phyloP scores from a whole-genome alignment of 1,140 invertebrate species.

The Anoplolepis gracilipes region DNA sequence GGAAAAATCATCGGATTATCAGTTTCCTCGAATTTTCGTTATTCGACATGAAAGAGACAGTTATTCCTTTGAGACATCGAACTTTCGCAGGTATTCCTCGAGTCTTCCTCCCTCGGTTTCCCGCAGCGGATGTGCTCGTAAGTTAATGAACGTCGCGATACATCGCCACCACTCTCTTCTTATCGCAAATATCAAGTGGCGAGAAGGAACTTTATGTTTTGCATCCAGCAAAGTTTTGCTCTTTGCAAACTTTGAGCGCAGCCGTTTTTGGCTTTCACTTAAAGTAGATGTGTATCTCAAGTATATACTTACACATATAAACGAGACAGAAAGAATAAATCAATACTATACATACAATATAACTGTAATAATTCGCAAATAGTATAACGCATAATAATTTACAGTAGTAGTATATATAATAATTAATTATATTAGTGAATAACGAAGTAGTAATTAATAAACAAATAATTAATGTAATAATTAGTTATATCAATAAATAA shows the following conservation, averaged over 20 bases:
- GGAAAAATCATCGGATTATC: not conserved
- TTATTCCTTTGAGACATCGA: not conserved
- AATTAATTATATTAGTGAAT: too few relatives aligned
- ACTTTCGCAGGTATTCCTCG: not conserved
- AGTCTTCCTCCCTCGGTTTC: not conserved
- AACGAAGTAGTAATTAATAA: too few relatives aligned
- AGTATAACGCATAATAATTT: not conserved
- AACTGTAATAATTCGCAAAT: not conserved
- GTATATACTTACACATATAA: not conserved
- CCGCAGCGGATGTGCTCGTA: not conserved
- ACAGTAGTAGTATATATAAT: too few relatives aligned
- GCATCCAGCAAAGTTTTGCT: conserved; percentile 16
- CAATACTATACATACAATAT: too few relatives aligned
- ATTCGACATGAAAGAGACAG: not conserved
- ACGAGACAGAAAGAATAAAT: not conserved
- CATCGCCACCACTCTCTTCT: not conserved
- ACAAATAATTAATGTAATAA: too few relatives aligned
- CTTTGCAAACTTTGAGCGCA: conserved; percentile 9
- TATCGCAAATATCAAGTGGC: conserved; percentile 36
- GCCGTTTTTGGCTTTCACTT: not conserved
- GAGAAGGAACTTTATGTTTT: conserved; percentile 9
- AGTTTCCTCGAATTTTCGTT: conserved; percentile 3
- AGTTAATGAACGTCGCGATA: conserved; percentile 45
- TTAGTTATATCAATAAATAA: too few relatives aligned
- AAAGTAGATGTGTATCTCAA: not conserved